These are phyloP conservation scores for Enteromius anoplus DNA, from an alignment of 2,797 vertebrate species.

Conservation along the genomic window DNA sequence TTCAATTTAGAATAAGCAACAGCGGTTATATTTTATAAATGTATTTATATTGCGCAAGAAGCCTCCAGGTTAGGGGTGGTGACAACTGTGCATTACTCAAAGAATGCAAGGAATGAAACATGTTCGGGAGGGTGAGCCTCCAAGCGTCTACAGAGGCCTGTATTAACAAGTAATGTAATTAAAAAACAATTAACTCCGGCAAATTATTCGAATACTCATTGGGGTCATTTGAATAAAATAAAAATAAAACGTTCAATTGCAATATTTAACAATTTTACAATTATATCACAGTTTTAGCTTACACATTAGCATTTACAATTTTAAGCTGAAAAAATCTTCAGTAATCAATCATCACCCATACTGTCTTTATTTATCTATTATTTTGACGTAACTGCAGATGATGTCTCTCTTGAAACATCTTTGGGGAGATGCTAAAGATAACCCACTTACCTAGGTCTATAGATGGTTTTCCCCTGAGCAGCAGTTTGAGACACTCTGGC, in stretches of 20 bases:
- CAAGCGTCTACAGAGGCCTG: background rate
- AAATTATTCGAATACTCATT: background rate
- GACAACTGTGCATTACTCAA: background rate
- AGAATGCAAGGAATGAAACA: conserved; percentile 1
- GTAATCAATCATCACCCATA: background rate
- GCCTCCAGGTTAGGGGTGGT: conserved; percentile 3
- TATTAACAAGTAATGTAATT: background rate
- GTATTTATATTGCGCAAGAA: background rate
- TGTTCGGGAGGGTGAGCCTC: background rate
- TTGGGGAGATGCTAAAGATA: background rate
- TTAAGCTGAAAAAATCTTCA: background rate
- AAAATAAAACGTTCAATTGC: background rate
- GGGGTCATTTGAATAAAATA: background rate
- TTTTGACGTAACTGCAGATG: conserved; percentile 2
- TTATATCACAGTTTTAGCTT: background rate
- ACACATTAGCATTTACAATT: background rate
- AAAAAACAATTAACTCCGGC: background rate
- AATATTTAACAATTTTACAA: background rate
- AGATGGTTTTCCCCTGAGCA: conserved; percentile 87
- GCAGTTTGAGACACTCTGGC: conserved; percentile 87
- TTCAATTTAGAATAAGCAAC: background rate
- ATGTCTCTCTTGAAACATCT: background rate
- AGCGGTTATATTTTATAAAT: background rate
- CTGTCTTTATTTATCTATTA: background rate
- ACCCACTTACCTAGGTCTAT: conserved; percentile 80